Base-by-base conservation (phyloP, 1,140 invertebrate species). In the Octopus sinensis region DNA sequence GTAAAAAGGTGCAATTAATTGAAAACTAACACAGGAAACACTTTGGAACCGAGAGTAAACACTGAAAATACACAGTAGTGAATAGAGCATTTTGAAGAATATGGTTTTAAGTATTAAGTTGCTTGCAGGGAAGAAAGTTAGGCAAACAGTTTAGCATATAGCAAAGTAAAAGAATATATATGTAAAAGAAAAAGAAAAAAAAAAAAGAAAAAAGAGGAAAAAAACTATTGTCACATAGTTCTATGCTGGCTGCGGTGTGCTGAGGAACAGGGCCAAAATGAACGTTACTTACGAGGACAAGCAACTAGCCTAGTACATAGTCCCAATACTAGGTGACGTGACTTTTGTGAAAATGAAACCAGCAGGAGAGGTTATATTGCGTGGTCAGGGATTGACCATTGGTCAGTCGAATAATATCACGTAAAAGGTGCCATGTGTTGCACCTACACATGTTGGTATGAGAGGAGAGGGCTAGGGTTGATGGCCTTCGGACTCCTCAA, bases 381-480 rank as follows among this genome's bases (percentile, higher is more conserved):
- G 30, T 12, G 13, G 13, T 12, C 7, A 73, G 30, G 30, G 17
- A 73, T 73, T 73, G 30, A 73, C 30, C 13, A 73, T 6, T n/a
- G 68, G 68, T 13, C 68, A 6, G 68, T 73, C 30, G 68, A 73
- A 73, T 73, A 73, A 73, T 73, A 13, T 73, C 17, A 73, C 30
- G 68, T 6, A n/a, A n/a, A 73, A 73, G 68, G 30, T 73, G 68
- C 68, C 68, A 73, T 73, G 30, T 73, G 68, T 73, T n/a, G 68
- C 68, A 73, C 68, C 30, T 73, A 73, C 68, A 73, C 68, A 73
- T 73, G 68, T 73, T 73, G 68, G 68, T 73, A 73, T 73, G 68
- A 73, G 6, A 73, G 68, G 30, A 73, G 68, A 62, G 30, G 30
- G 17, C 30, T 73, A 73, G 68, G 68, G 9, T 73, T 73, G 68